Evolutionary conservation across 2,888 invertebrate genomes (phyloP), one percentile per base, ranked within the genome.

Genomic region (Agrilus biguttatus): DNA sequence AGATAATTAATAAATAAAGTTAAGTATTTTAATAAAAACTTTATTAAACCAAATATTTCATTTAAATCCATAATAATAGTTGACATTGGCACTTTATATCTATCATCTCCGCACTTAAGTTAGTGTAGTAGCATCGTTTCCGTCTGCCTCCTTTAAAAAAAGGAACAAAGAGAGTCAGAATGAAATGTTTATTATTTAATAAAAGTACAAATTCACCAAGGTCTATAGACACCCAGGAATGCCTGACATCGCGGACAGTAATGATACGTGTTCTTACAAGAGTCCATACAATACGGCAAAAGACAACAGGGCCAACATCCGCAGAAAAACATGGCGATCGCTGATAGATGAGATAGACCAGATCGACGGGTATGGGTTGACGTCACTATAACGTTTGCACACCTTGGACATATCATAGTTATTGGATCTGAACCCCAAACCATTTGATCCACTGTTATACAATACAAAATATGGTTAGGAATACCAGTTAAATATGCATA

Each of bases 291-390:
- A 47, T 63, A 65, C 1, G 65, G 66, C 37, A 66, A 45, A 8
- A 66, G 45, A 44, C 63, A 64, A 48, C 63, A 66, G 1, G 66
- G 65, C 65, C 65, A 66, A 49, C 66, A 66, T 8, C 62, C 56
- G 45, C 60, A 64, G 5, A 66, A 39, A 46, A 62, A 66, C 40
- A 66, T 42, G n/a, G 58, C 54, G n/a, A 62, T 33, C 1, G 65
- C 63, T 4, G 60, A 53, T 41, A 62, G 49, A 47, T 66, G 64
- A 3, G 64, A 59, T 34, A 61, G 44, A 41, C 54, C 54, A 13
- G 64, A 61, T 45, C 61, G 44, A 45, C 59, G 56, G 4, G 53
- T 49, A 21, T 57, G 54, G 10, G 57, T 56, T 32, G 55, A 52
- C 1, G 65, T 66, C 19, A 61, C 49, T 8, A 64, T 57, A 4